Base-by-base conservation (phyloP, 2,113 vertebrate genomes). In the Chauna torquata region DNA sequence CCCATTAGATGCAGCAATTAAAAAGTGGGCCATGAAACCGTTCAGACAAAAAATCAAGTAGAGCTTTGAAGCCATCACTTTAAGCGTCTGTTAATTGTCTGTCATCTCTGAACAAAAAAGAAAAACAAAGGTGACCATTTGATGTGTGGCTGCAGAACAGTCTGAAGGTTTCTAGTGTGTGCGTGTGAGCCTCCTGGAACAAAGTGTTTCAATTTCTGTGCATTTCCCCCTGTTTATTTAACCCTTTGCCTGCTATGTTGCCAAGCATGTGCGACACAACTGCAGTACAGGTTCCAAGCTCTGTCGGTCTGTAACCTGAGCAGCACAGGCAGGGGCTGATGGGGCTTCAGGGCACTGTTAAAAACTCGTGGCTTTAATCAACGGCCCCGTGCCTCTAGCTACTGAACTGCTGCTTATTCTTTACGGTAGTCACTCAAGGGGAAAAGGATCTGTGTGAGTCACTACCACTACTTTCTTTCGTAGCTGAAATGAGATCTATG, bases 1-100 rank as follows among this genome's bases (percentile, higher is more conserved):
- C 96, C 80, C 42, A 61, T 72, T 84, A 81, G 94, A 69, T 36
- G 40, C 58, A 93, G 86, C 94, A 97, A 94, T 97, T 97, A 97
- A 91, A 97, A 96, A 97, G 78, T 81, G 88, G 54, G 82, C 81
- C 76, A 82, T 34, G 83, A 92, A 95, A 83, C 66, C 59, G n/a
- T 50, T 40, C 55, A 91, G 96, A 94, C 74, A 80, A 72, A 88
- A 49, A 88, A 86, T 85, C 80, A 90, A 94, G 88, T n/a, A 64
- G 77, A 87, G 75, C 88, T 96, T 91, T 91, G 84, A 92, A 93
- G 78, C 44, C 36, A 64, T 27, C 4, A 3, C 36, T 79, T 62
- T 75, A 91, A 93, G 58, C 57, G 62, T 77, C 61, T 90, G 64
- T 89, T 69, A 94, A 62, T 91, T 90, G 64, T 80, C 86, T 92